Base-by-base conservation (phyloP, 2,888 invertebrate genomes). In the Himalopsyche anomala region DNA sequence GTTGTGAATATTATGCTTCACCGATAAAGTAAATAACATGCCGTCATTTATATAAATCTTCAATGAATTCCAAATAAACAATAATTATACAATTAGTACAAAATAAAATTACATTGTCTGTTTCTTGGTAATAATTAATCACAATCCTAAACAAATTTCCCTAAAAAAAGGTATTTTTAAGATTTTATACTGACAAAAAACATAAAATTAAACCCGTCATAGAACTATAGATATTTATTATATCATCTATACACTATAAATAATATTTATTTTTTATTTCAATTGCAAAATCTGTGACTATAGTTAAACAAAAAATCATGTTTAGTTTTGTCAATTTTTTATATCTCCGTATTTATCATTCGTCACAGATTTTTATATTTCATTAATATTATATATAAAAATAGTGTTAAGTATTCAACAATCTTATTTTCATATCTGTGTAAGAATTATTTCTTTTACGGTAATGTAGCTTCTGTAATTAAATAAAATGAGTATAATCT, bases 401-500 rank as follows among this genome's bases (percentile, higher is more conserved):
- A 19, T 62, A 62, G 62, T 19, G 62, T 62, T 6, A 11, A 45
- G 45, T 45, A 45, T 45, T 69, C 8, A 36, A 28, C 69, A 36
- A 19, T 28, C 69, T 36, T 69, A 74, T 74, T 74, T 74, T 74
- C 74, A 74, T 74, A 74, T 74, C 2, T 36, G 4, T 36, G 36
- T 74, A 74, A 38, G 74, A 74, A 74, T 36, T 74, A 28, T 74
- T 36, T 19, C 15, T 15, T 74, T 9, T 74, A 15, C 36, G 12
- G 11, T 62, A 62, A 62, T 62, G 11, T 8, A 62, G 62, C 28
- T 0, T 62, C 28, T 62, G 62, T n/a, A 62, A 74, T 74, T 74
- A 74, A 74, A 74, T 74, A 74, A 74, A 74, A 74, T 74, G 74
- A 74, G 74, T 74, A 74, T 74, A 74, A 74, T 74, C 74, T 74